Evolutionary conservation across 2,113 vertebrate species (phyloP), one percentile per base, ranked within the genome.

Genomic region (Rhadina sibilatrix): DNA sequence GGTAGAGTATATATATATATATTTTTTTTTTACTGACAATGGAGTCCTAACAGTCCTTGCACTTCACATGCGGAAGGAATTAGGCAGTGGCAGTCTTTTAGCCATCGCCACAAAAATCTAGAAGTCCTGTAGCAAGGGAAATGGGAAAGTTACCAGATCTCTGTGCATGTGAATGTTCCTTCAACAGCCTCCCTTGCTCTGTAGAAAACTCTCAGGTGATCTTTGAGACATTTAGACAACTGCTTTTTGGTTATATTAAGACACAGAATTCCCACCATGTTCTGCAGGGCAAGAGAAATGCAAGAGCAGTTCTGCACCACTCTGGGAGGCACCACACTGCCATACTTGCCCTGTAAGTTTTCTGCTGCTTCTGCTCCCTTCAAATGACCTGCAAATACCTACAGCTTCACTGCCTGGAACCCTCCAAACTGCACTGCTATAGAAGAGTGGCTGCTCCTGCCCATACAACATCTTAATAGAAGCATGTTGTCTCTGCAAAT

Each of bases 401-500:
- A 6, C 0, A 65, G n/a, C 63, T 63, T 35, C 47, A 35, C 24
- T 60, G n/a, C 65, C 61, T 49, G 70, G 70, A 89, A 42, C 47
- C 12, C 14, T 50, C 27, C 47, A 35, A 46, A 49, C 30, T 33
- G 31, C 31, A 40, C 20, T 57, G 53, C 82, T 66, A 37, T 6
- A 35, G 57, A 57, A 74, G 35, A 82, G 21, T 40, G 30, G 27
- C 61, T 84, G 52, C 30, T 66, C 12, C 64, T 64, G 60, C 40
- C 78, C 83, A 15, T 1, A 64, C 20, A 38, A 25, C 19, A 52
- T 18, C 78, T 83, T 71, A 91, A 91, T 18, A 72, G 56, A 68
- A 91, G 65, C 56, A 75, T 11, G 14, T 22, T 84, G 21, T 35
- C 56, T 91, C 60, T 84, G 77, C 52, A 93, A 89, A 93, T 75